Evolutionary conservation across 2,113 vertebrate genomes (phyloP).

Genomic region (Bostrychus sinensis): DNA sequence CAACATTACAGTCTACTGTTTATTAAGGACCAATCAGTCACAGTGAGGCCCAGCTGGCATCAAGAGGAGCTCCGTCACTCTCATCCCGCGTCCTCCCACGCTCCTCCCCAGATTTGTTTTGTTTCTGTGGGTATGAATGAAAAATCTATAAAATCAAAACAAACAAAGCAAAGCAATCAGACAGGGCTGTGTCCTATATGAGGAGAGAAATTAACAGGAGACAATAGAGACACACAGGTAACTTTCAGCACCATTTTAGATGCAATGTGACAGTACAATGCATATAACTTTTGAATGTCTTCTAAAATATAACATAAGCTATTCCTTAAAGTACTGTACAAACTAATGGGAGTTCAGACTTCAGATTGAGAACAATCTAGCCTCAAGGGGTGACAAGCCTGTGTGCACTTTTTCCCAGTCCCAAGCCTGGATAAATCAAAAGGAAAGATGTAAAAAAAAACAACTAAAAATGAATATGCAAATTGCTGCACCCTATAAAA

Average conservation of each 20-base stretch:
- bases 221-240: background rate
- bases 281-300: too few relatives aligned
- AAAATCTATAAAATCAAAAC: constrained; percentile 25
- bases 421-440: too few relatives aligned
- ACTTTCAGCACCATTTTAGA: background rate
- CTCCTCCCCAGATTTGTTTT: constrained; percentile 11
- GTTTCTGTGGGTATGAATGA: constrained; percentile 10
- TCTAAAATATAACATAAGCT: too few relatives aligned
- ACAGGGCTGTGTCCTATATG: background rate
- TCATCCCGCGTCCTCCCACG: background rate
- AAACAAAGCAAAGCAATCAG: constrained; percentile 21
- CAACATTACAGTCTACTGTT: constrained; percentile 14
- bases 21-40: constrained; percentile 26
- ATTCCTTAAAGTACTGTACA: too few relatives aligned
- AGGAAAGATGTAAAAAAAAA: too few relatives aligned
- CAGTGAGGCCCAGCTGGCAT: constrained; percentile 22
- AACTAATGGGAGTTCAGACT: too few relatives aligned
- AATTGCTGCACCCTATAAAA: too few relatives aligned
- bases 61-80: constrained; percentile 27
- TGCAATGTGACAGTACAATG: background rate
- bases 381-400: too few relatives aligned
- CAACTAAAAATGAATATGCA: too few relatives aligned
- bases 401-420: too few relatives aligned
- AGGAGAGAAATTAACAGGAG: background rate
- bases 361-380: too few relatives aligned